Conservation (phyloP, 2,113 vertebrate genomes). For the Lepus timidus region DNA sequence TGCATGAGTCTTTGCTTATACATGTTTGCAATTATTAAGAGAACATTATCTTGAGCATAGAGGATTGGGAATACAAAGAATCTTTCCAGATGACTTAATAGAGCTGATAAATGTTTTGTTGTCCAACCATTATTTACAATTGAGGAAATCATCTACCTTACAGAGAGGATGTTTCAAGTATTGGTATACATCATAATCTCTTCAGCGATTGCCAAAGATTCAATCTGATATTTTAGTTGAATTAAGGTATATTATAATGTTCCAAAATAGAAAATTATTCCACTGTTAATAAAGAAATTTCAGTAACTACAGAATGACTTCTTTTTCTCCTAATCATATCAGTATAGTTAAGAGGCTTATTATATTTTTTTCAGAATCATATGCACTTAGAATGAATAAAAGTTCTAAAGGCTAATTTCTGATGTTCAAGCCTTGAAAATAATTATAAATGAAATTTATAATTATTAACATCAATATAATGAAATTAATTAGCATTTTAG, state of each 20-base stretch:
- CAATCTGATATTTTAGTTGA: constrained; percentile 34
- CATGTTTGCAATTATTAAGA: background rate
- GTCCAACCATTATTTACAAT: constrained; percentile 52
- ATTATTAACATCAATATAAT: constrained; percentile 10
- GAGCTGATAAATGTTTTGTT: constrained; percentile 32
- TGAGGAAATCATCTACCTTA: constrained; percentile 42
- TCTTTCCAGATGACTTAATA: constrained; percentile 29
- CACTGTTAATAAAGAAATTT: constrained; percentile 39
- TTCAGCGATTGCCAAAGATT: constrained; percentile 49
- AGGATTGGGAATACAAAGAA: background rate
- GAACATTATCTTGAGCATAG: background rate
- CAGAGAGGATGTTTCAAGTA: background rate
- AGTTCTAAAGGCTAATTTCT: background rate
- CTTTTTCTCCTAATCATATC: background rate
- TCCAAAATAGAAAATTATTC: background rate
- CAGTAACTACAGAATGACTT: background rate
- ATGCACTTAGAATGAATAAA: background rate
- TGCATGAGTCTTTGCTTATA: background rate
- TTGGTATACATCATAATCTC: background rate
- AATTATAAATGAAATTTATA: background rate
- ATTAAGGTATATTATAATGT: background rate
- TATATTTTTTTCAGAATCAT: background rate
- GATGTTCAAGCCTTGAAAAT: constrained; percentile 4
- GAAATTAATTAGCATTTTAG: constrained; percentile 34
- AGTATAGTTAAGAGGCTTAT: background rate